Base-by-base conservation (phyloP, 2,113 vertebrate genomes). In the Acanthisitta chloris region DNA sequence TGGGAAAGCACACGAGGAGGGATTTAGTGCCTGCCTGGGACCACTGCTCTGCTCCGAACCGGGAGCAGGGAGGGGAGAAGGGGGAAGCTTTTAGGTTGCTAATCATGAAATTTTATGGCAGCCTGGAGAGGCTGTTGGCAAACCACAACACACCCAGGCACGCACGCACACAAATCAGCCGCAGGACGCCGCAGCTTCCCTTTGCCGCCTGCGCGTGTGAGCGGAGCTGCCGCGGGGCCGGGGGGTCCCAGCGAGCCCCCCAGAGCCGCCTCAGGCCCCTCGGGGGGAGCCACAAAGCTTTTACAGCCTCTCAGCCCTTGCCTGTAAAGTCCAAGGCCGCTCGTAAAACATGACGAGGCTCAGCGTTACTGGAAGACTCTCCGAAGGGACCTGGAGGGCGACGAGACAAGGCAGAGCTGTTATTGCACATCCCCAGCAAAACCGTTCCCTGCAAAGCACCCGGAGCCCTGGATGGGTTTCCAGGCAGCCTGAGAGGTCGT, bases 71-170 rank as follows among this genome's bases (percentile, higher is more conserved):
- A 54, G 57, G 54, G 42, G 34, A 40, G n/a, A n/a, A n/a, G n/a
- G n/a, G 88, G 73, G 81, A 97, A 79, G 88, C 94, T 93, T 94
- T 93, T 85, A 92, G 96, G 88, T 81, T 91, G 73, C 93, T 92
- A 38, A 72, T 80, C 77, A 25, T 79, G 89, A 94, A 77, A 87
- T 92, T 95, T 96, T 95, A 90, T 93, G 54, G 71, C 61, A 89
- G 85, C 95, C 86, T 17, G 24, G 92, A 95, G 96, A 96, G 93
- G 46, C 59, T 69, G 92, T 83, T 59, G 86, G 91, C 81, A 72
- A 76, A 81, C 89, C 88, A 77, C 94, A 94, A 45, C 89, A 59
- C 88, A 74, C 23, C 40, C 29, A 36, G 69, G n/a, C 94, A 57
- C 57, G 19, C 94, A 73, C 84, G 45, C 73, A 2, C 86, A 58